These are phyloP conservation scores for Datnioides undecimradiatus DNA, from an alignment of 2,113 vertebrate species.

Conservation along the genomic window DNA sequence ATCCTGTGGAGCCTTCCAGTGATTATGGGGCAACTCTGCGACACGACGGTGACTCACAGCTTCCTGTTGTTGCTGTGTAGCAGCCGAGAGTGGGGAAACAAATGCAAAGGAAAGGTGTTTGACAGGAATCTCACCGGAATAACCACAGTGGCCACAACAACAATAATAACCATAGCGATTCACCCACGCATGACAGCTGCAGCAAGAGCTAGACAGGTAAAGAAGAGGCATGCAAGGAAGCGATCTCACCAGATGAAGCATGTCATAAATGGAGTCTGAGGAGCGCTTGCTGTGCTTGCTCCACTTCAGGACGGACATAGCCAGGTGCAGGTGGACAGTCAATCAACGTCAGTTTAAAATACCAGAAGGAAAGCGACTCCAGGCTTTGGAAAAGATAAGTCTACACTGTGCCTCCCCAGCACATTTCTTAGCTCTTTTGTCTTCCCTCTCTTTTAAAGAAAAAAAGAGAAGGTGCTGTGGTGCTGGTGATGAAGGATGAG, in stretches of 20 bases:
- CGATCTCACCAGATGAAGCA: slow-evolving; percentile 91
- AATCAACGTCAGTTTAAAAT: slow-evolving; percentile 24
- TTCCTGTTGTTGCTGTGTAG: slow-evolving; percentile 52
- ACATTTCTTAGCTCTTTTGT: slow-evolving; percentile 57
- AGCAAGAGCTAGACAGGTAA: slow-evolving; percentile 7
- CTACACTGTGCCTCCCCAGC: slow-evolving; percentile 50
- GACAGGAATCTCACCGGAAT: slow-evolving; percentile 13
- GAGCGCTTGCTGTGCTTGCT: slow-evolving; percentile 83
- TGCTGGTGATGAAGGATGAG: slow-evolving; percentile 66
- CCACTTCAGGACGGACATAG: slow-evolving; percentile 84
- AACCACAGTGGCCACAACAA: slow-evolving; percentile 16
- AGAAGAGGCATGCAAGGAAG: slow-evolving; percentile 20
- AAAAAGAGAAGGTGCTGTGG: slow-evolving; percentile 47
- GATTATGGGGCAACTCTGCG: slow-evolving; percentile 62
- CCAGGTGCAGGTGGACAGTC: slow-evolving; percentile 40
- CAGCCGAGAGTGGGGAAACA: slow-evolving; percentile 45
- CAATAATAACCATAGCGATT: too few relatives aligned
- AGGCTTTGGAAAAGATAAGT: slow-evolving; percentile 48
- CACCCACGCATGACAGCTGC: slow-evolving; percentile 1
- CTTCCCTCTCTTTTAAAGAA: slow-evolving; percentile 20
- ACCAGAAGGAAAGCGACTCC: slow-evolving; percentile 35
- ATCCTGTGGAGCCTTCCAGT: slow-evolving; percentile 43
- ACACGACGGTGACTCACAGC: slow-evolving; percentile 72
- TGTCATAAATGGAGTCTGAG: slow-evolving; percentile 86
- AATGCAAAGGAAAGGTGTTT: slow-evolving; percentile 40